Conservation (phyloP, 1,140 invertebrate genomes). For the Arion vulgaris region DNA sequence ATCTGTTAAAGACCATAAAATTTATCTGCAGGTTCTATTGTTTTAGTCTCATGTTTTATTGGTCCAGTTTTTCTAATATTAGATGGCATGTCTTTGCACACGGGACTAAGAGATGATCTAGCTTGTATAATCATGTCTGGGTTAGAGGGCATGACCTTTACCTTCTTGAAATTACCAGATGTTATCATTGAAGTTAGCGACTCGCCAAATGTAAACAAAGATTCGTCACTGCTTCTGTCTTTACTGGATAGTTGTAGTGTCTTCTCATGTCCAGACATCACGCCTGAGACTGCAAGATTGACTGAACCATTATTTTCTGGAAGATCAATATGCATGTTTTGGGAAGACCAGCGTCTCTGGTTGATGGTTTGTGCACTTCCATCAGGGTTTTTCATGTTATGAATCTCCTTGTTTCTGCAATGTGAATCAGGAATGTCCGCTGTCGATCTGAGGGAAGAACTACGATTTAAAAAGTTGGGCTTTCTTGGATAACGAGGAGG, state of each 20-base stretch:
- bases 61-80: not conserved
- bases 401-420: not conserved
- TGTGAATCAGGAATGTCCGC: not conserved
- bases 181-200: not conserved
- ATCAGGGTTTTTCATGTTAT: not conserved
- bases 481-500: not conserved
- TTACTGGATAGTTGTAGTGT: not conserved
- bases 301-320: not conserved
- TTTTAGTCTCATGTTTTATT: not conserved
- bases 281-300: not conserved
- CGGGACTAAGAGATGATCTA: not conserved
- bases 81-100: not conserved
- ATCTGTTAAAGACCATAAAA: not conserved
- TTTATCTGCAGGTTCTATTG: not conserved
- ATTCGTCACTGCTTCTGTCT: not conserved
- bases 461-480: not conserved
- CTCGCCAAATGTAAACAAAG: not conserved
- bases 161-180: not conserved
- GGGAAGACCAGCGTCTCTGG: not conserved
- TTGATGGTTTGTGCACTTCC: not conserved
- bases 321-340: not conserved
- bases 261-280: not conserved
- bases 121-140: not conserved
- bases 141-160: constrained; percentile 7
- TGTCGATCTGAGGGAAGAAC: not conserved